Base-by-base conservation (phyloP, 2,888 invertebrate species). In the Drosophila testacea region DNA sequence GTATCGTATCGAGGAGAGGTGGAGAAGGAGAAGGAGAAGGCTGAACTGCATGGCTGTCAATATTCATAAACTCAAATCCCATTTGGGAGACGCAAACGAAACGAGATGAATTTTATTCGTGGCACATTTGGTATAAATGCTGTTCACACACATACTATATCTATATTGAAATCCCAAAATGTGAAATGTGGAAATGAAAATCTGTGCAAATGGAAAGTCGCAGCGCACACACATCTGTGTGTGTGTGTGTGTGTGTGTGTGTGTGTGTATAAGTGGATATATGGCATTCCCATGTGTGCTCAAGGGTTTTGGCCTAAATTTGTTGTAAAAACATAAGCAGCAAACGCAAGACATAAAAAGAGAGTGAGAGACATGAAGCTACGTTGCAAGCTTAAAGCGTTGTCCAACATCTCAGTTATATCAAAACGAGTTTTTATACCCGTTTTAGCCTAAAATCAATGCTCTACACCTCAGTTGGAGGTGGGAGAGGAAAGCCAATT, bases 171-270 rank as follows among this genome's bases (percentile, higher is more conserved):
- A 86, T 75, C 59, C 73, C 62, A 60, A 76, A 81, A 83, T 84
- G 81, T 77, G 71, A 86, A 87, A 84, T 87, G 88, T 83, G 80
- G 47, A 77, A 77, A 77, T 79, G 79, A 79, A 77, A 77, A 77
- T 77, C 84, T 86, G 67, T 61, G 79, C 88, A 76, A 83, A 88
- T 88, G 89, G 83, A 84, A 88, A 84, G 83, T 84, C 81, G 70
- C 71, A 64, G 55, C 7, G 54, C 56, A 79, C 68, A 79, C 68
- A 71, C 51, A n/a, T 22, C 39, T 54, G 50, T 50, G 39, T 47
- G 39, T 57, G 41, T 42, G 4, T 46, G 27, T 63, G 28, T 57
- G 27, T 39, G 39, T 54, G 4, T 61, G 4, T 61, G 11, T 67
- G 46, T 34, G 13, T 44, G 51, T 61, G 22, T 5, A 22, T n/a